phyloP scores from a whole-genome alignment of 2,888 invertebrate genomes.

The Alitta virens region DNA sequence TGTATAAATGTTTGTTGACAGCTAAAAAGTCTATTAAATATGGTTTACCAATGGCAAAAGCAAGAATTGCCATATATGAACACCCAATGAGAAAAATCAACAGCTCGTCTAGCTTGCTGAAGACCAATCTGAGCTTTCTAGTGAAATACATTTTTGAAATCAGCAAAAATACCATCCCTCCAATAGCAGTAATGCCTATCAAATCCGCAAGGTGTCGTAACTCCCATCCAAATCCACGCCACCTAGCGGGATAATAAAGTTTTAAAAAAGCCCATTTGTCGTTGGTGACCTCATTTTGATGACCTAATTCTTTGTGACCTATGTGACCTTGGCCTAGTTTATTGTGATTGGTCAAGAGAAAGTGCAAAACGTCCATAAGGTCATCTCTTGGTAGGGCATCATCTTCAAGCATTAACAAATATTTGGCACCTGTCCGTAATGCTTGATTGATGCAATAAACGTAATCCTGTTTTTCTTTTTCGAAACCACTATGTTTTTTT shows the following conservation, averaged over 20 bases:
- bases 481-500: no score
- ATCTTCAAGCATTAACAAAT: no score
- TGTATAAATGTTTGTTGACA: not conserved
- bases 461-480: no score
- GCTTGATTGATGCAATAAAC: no score
- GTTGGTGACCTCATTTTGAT: not conserved
- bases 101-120: not conserved
- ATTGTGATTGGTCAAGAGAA: not conserved
- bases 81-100: not conserved
- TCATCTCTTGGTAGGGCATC: no score
- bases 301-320: not conserved
- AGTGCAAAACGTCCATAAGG: no score
- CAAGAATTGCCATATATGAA: not conserved
- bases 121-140: no score
- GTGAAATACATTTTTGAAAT: no score
- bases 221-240: slow-evolving; percentile 29
- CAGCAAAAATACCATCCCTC: slow-evolving; percentile 7
- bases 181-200: slow-evolving; percentile 3
- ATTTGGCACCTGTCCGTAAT: no score
- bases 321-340: not conserved
- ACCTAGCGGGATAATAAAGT: slow-evolving; percentile 33
- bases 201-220: slow-evolving; percentile 5
- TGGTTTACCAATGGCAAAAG: not conserved
- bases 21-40: not conserved
- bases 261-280: slow-evolving; percentile 31